Evolutionary conservation across 2,113 vertebrate species (phyloP).

Genomic region (Struthio camelus): DNA sequence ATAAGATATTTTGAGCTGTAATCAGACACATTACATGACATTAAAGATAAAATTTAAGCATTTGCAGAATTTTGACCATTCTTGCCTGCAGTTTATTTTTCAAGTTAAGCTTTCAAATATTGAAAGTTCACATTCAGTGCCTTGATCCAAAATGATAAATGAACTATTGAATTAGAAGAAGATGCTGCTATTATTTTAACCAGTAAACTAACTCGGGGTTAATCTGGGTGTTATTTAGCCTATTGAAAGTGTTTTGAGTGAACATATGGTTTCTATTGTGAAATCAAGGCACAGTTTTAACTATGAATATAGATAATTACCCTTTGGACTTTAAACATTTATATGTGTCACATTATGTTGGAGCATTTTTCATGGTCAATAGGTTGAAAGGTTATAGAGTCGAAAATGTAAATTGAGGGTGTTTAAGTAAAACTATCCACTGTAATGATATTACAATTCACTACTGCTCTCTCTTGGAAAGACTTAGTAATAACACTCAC

Average conservation of each 20-base stretch:
- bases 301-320: constrained; percentile 85
- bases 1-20: constrained; percentile 40
- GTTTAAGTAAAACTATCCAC: constrained; percentile 62
- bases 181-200: constrained; percentile 85
- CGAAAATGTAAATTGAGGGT: constrained; percentile 73
- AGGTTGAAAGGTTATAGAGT: constrained; percentile 84
- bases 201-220: constrained; percentile 81
- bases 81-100: constrained; percentile 64
- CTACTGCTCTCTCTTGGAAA: constrained; percentile 85
- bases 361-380: constrained; percentile 82
- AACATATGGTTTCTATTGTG: constrained; percentile 86
- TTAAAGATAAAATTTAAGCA: constrained; percentile 66
- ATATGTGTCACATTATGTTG: constrained; percentile 81
- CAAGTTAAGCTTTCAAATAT: constrained; percentile 76
- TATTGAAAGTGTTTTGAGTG: constrained; percentile 80
- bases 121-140: constrained; percentile 74
- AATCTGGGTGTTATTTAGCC: constrained; percentile 81
- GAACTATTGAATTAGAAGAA: constrained; percentile 83
- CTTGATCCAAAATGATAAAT: constrained; percentile 83
- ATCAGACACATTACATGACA: constrained; percentile 35
- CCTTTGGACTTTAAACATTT: constrained; percentile 86
- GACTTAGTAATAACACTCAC: constrained; percentile 67
- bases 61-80: constrained; percentile 33
- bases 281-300: constrained; percentile 84
- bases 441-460: constrained; percentile 71